Evolutionary conservation across 1,140 invertebrate genomes (phyloP).

Genomic region (Megalonaias nervosa): DNA sequence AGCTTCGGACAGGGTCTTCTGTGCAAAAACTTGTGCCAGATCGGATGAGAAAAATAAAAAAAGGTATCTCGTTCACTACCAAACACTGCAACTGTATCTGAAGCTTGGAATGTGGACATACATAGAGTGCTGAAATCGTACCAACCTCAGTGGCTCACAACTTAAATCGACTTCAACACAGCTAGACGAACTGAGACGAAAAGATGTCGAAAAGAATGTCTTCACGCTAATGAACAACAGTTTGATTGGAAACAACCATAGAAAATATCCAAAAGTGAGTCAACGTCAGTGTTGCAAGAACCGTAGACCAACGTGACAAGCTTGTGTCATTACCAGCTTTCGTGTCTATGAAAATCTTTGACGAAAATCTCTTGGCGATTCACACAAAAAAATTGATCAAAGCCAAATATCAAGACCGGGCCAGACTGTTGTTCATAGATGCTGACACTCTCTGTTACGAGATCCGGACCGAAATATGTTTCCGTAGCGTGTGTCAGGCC

Average conservation of each 20-base stretch:
- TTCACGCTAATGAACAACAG: constrained; percentile 60
- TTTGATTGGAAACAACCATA: constrained; percentile 55
- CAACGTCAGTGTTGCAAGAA: constrained; percentile 3
- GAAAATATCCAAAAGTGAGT: constrained; percentile 26
- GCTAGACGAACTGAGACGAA: constrained; percentile 56
- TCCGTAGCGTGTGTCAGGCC: constrained; percentile 70
- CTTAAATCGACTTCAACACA: no score
- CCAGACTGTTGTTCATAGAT: constrained; percentile 64
- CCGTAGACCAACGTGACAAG: constrained; percentile 27
- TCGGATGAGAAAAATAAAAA: no score
- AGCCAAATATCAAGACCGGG: constrained; percentile 48
- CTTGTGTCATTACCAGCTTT: constrained; percentile 64
- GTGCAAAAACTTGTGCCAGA: no score
- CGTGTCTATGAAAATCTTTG: constrained; percentile 59
- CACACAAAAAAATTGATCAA: constrained; percentile 39
- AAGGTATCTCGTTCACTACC: no score
- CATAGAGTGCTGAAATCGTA: no score
- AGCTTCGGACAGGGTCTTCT: no score
- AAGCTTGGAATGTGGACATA: no score
- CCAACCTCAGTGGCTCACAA: no score
- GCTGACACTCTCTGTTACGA: constrained; percentile 69
- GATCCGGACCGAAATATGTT: constrained; percentile 65
- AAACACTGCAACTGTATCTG: no score
- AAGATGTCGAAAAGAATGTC: no score
- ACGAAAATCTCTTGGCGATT: constrained; percentile 3